A percentile compares a stretch with the other conserved stretches of the same genome.
Conservation (phyloP, 2,113 vertebrate species). For the Thamnophis sirtalis region DNA sequence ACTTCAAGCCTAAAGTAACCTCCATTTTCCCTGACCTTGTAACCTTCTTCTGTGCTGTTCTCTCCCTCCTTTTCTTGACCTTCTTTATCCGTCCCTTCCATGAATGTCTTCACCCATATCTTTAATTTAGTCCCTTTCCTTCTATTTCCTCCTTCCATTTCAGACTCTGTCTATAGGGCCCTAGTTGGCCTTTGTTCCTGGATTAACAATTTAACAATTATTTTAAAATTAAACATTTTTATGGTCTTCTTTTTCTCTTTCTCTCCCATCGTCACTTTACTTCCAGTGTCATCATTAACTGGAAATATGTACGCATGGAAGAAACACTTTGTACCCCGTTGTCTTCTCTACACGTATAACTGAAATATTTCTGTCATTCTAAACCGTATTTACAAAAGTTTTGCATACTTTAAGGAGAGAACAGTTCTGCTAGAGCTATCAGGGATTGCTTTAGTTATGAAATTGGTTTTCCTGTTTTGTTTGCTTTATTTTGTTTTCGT, state of each 20-base stretch:
- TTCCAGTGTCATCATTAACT: not conserved
- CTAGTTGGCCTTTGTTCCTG: not conserved
- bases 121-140: not conserved
- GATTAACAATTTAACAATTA: not conserved
- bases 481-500: not conserved
- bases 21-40: not conserved
- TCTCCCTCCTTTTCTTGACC: not conserved
- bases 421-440: not conserved
- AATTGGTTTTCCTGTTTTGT: not conserved
- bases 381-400: not conserved
- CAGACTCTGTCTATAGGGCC: not conserved
- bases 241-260: not conserved
- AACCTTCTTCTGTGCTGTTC: not conserved
- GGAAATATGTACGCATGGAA: not conserved
- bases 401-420: not conserved
- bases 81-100: not conserved
- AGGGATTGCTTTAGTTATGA: not conserved
- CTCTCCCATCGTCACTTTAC: not conserved
- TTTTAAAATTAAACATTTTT: not conserved
- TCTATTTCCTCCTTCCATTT: not conserved
- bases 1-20: not conserved
- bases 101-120: not conserved
- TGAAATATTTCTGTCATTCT: not conserved
- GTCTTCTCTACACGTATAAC: not conserved
- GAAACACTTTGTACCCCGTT: not conserved